Base-by-base conservation (phyloP, 2,113 vertebrate genomes). In the Elaphurus davidianus region DNA sequence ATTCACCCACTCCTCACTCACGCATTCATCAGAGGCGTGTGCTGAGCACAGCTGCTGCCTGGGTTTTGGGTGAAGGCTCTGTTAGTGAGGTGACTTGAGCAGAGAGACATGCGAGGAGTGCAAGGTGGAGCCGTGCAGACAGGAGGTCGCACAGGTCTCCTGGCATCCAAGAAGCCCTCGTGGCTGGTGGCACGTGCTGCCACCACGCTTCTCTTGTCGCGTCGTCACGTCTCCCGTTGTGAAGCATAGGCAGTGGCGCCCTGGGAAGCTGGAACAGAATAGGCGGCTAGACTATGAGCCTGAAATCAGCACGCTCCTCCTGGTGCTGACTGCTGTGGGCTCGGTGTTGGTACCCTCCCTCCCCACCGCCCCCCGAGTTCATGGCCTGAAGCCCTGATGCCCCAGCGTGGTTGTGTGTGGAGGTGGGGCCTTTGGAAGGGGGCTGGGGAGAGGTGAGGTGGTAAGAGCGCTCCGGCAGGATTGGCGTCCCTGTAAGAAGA, bases 171-270 rank as follows among this genome's bases (percentile, higher is more conserved):
- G 59, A 82, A 28, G 43, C 28, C 8, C 23, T 76, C 0, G 2
- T 23, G 45, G 79, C 12, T 13, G 19, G 43, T 43, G 60, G 62
- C 30, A 6, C 9, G 30, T 30, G 13, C 33, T 3, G 12, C n/a
- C 4, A 5, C 79, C 2, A 0, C 6, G 1, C 13, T 27, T 52
- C 33, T 36, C 33, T n/a, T 8, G 28, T 8, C 28, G 1, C 3
- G 0, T 5, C 19, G 2, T 64, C 30, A 28, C 7, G 52, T 79
- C 15, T 43, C 27, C 0, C 5, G 1, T 33, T 27, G 50, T 2
- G 14, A 92, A 25, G 43, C 33, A 5, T 27, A 21, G 19, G 3
- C 33, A 33, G 13, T 23, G 86, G 21, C 2, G 1, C 19, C 9
- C 71, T 23, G 40, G 64, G 40, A 62, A 59, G 15, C 5, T 25